Conservation (phyloP, 1,140 invertebrate species). For the Plectrocnemia conspersa region DNA sequence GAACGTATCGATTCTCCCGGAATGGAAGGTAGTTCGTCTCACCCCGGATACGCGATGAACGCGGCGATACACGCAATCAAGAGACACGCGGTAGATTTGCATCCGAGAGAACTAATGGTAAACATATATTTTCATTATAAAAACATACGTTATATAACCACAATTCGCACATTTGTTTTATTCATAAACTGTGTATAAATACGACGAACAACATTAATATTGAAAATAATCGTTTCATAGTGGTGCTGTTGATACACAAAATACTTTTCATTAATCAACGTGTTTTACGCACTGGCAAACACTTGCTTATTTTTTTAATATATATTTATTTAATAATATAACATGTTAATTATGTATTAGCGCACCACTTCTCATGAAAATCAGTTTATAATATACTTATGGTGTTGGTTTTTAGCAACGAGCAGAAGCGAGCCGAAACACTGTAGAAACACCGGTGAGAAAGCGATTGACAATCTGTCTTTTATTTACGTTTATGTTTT, state of each 20-base stretch:
- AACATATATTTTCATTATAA: neutral
- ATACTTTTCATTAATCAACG: slow-evolving; percentile 2
- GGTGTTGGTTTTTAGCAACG: slow-evolving; percentile 36
- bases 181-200: too few species aligned
- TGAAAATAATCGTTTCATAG: slow-evolving; percentile 2
- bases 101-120: slow-evolving; percentile 84
- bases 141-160: neutral
- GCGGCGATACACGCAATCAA: slow-evolving; percentile 93
- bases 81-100: slow-evolving; percentile 84
- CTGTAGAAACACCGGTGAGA: slow-evolving; percentile 35
- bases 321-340: neutral
- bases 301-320: neutral
- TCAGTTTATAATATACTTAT: slow-evolving; percentile 16
- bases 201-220: too few species aligned
- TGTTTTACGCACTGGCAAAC: too few species aligned
- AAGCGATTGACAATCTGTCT: slow-evolving; percentile 14
- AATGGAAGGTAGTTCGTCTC: slow-evolving; percentile 40
- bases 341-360: neutral
- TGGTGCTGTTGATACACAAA: neutral
- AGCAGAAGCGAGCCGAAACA: slow-evolving; percentile 33
- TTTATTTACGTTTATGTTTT: slow-evolving; percentile 18
- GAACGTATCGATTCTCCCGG: slow-evolving; percentile 24
- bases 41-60: slow-evolving; percentile 68
- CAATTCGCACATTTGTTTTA: too few species aligned
- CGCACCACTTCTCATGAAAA: too few species aligned